A percentile compares a stretch with the other conserved stretches of the same genome.
phyloP scores from a whole-genome alignment of 2,888 invertebrate species.

The Leptarthrus brevirostris region DNA sequence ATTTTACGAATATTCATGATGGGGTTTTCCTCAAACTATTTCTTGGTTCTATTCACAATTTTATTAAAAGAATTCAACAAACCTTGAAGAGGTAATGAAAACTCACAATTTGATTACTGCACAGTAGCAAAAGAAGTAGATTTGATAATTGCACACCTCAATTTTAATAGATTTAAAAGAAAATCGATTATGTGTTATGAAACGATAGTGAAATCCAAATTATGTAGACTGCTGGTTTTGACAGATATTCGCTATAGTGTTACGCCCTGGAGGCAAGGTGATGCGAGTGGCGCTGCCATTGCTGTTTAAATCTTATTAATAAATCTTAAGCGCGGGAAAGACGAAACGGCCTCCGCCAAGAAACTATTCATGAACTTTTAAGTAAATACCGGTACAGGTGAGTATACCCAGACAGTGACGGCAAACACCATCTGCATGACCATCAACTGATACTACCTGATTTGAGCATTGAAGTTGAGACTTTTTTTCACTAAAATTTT shows the following conservation, averaged over 20 bases:
- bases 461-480: conserved; percentile 27
- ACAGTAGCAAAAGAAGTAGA: too few species aligned
- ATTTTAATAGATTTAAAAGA: too few species aligned
- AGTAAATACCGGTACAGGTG: conserved; percentile 16
- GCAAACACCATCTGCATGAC: conserved; percentile 40
- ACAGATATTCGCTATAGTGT: neutral
- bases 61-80: too few species aligned
- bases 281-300: neutral
- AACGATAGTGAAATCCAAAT: neutral
- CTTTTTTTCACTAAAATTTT: conserved; percentile 18
- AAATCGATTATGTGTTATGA: neutral
- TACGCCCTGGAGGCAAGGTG: conserved; percentile 16
- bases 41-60: too few species aligned
- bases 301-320: conserved; percentile 19
- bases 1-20: too few species aligned
- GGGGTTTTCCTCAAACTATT: too few species aligned
- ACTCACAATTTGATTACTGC: too few species aligned
- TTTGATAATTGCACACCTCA: too few species aligned
- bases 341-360: conserved; percentile 13
- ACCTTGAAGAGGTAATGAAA: too few species aligned
- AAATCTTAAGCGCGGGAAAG: conserved; percentile 1
- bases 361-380: conserved; percentile 39
- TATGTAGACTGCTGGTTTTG: neutral
- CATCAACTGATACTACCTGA: conserved; percentile 45
- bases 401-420: conserved; percentile 19